Evolutionary conservation across 1,140 invertebrate genomes (phyloP), one percentile per base, ranked within the genome.

Genomic region (Leptinotarsa lineolata): DNA sequence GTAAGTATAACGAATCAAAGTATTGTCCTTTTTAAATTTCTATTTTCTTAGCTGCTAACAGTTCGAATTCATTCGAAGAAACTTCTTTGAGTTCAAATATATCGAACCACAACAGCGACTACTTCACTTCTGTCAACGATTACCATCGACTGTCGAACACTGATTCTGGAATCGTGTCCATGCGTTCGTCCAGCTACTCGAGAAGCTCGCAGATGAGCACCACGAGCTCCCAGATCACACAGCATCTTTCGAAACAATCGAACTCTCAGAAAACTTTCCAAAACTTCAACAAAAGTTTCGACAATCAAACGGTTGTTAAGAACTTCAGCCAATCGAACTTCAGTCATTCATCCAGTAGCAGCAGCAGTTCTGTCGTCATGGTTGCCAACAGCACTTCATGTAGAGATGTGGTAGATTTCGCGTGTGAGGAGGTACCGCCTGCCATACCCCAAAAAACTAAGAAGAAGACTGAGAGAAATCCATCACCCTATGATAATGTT

Each of bases 401-500:
- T 12, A 68, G 54, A 65, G 72, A 76, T 21, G 74, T 73, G 20
- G 54, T 18, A 45, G 75, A 64, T 72, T 71, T 66, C 20, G 64
- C 39, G 4, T 76, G 78, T 54, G 85, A 87, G 60, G 85, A 84
- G 20, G 73, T 84, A 67, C 91, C 91, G 18, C 92, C 92, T 3
- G 90, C 91, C 2, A 84, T 93, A 75, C 92, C 92, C 24, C 87
- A 86, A 21, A 91, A 93, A 83, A 88, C 88, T 67, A 84, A 86
- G 70, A 68, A 86, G 84, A 68, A 87, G 86, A 86, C 86, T 80
- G 88, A 90, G 75, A 82, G 91, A 59, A 87, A 90, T 66, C 88
- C 89, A n/a, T 92, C 92, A 45, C 91, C 91, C 66, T 93, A 93
- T 82, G 92, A 94, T 83, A 92, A 93, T 81, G 88, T 91, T 72